These are phyloP conservation scores for Papilio polytes DNA, from an alignment of 1,140 invertebrate species.

Conservation along the genomic window DNA sequence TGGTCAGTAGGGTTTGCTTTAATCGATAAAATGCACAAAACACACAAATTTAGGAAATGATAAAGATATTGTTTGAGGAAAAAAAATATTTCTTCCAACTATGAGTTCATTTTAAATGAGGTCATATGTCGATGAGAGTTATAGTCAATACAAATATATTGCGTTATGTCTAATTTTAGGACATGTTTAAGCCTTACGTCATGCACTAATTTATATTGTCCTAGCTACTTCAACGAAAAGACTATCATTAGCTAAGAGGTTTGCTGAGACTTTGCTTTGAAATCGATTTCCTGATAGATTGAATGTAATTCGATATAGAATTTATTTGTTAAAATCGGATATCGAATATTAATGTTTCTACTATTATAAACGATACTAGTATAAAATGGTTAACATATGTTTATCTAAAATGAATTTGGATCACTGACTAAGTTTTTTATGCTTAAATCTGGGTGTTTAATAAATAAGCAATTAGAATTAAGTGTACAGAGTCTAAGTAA, in stretches of 20 bases:
- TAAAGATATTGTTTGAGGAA: neutral
- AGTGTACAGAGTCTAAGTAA: neutral
- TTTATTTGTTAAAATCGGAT: too few relatives aligned
- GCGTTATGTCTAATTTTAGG: slow-evolving; percentile 19
- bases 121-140: slow-evolving; percentile 5
- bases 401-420: too few relatives aligned
- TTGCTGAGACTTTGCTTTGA: neutral
- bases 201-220: neutral
- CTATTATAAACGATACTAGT: too few relatives aligned
- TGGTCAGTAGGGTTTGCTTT: too few relatives aligned
- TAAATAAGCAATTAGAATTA: neutral
- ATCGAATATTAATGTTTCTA: too few relatives aligned
- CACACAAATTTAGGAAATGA: too few relatives aligned
- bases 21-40: too few relatives aligned
- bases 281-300: too few relatives aligned
- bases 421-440: neutral
- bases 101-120: slow-evolving; percentile 7
- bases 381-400: too few relatives aligned
- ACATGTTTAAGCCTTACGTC: neutral
- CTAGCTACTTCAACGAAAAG: neutral
- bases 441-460: neutral
- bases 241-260: neutral
- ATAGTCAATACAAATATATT: neutral
- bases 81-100: neutral
- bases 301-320: too few relatives aligned